Base-by-base conservation (phyloP, 2,113 vertebrate genomes). In the Trichechus manatus region DNA sequence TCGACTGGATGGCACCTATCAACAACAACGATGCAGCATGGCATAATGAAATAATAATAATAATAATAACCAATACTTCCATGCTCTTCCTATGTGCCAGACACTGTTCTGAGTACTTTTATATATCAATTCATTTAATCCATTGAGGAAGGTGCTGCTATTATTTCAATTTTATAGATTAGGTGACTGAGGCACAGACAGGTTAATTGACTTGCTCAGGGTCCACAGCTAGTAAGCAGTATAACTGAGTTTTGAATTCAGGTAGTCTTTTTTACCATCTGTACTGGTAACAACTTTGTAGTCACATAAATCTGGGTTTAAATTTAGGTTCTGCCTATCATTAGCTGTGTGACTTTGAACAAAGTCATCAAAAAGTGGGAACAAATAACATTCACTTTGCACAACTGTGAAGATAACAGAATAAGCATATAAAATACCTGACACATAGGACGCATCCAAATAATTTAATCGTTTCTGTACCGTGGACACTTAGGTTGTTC, bases 121-220 rank as follows among this genome's bases (percentile, higher is more conserved):
- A 63, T 17, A 36, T 88, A 61, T 86, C 39, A 86, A 59, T n/a
- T 82, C 42, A 82, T 70, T 87, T 83, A 87, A 44, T 84, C 94
- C 70, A 80, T 11, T 75, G 94, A 91, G 13, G 53, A 87, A 83
- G 39, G 14, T 47, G 63, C 47, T 82, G 19, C 59, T 81, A 77
- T 82, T 87, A 70, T 87, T 83, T 83, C 63, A 77, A 87, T n/a
- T 61, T 93, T 78, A 91, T 27, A 82, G n/a, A 50, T 42, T 53
- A 79, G 53, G 86, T 74, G 89, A 75, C 22, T 44, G n/a, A 84
- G 59, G 61, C 42, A 47, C 22, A 50, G 87, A 36, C 36, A 50
- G 50, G 25, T 42, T 85, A 66, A n/a, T 3, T 44, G 75, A 87
- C 81, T 82, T 25, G 9, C 81, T 81, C 44, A 85, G 33, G 36